Evolutionary conservation across 2,888 invertebrate species (phyloP), one percentile per base, ranked within the genome.

Genomic region (Melanotus villosus): DNA sequence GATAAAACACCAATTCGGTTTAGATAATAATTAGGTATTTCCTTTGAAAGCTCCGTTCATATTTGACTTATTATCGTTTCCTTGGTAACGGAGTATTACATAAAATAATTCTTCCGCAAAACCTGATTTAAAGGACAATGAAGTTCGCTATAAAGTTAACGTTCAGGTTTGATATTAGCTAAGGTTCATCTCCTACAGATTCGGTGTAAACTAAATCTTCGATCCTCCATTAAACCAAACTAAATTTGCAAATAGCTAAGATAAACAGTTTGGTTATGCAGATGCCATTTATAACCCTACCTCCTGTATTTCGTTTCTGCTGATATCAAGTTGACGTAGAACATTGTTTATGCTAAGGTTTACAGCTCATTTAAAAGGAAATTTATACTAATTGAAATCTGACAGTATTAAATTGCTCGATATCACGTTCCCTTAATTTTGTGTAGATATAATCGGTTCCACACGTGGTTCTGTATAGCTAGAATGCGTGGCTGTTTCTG

Each of bases 201-300:
- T 41, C 43, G 18, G 32, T 18, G 41, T 34, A 56, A 64, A 64
- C 52, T 64, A 64, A 64, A 68, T 45, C 56, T 68, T 62, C 67
- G 62, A 68, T 57, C 62, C 56, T 30, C 60, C 58, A 62, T 68
- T 68, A 65, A 57, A 50, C 58, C 47, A 26, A 68, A 68, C 67
- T 57, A 57, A 68, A 68, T 68, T 68, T 68, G 67, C 67, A 56
- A 57, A 62, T 62, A 68, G 50, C 56, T 68, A 68, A 68, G 67
- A 68, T 68, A 68, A 68, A 68, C 67, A 68, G 67, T 68, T 68
- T 63, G 67, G 62, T 62, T 68, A 63, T 68, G 67, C 50, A 68
- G 62, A 68, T 56, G 41, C 60, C 54, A 63, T 68, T 68, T 68
- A 63, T 62, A 62, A 57, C 56, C 67, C 57, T 68, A 62, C 56